A percentile compares a stretch with the other conserved stretches of the same genome.
phyloP scores from a whole-genome alignment of 30 jellyfish, hydroid and myxozoan species.

The Cassiopea xamachana region DNA sequence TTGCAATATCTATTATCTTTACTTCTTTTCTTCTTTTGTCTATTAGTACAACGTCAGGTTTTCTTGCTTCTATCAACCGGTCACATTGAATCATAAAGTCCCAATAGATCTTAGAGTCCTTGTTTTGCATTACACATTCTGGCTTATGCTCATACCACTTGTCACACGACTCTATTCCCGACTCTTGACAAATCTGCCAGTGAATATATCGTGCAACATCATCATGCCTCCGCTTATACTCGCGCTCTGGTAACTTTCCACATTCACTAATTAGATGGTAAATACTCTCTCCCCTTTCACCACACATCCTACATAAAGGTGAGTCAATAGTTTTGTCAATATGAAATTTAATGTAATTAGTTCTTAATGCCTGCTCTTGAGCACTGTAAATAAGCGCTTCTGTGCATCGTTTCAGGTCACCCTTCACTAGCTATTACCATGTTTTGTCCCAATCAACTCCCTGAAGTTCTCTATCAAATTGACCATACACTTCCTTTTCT shows the following conservation, averaged over 20 bases:
- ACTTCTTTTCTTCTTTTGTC: constrained; percentile 1
- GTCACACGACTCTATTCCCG: too few relatives aligned
- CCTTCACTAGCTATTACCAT: constrained; percentile 12
- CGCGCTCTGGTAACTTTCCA: constrained; percentile 1
- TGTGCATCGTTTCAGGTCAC: constrained; percentile 23
- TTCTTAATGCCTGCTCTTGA: constrained; percentile 28
- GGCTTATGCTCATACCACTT: background rate
- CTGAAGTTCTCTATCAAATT: constrained; percentile 12
- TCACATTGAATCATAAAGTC: constrained; percentile 12
- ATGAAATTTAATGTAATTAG: constrained; percentile 1
- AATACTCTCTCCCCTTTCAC: constrained; percentile 33
- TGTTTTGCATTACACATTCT: background rate
- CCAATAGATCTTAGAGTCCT: background rate
- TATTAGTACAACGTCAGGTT: background rate
- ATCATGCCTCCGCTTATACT: constrained; percentile 11
- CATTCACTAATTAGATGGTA: constrained; percentile 22
- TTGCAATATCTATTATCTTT: background rate
- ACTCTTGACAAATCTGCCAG: too few relatives aligned
- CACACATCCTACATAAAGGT: constrained; percentile 18
- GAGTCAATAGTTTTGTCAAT: background rate
- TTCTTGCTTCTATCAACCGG: constrained; percentile 12
- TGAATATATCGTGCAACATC: background rate
- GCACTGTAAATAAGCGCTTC: constrained; percentile 25
- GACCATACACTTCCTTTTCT: constrained; percentile 7
- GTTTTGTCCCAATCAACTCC: background rate